Conservation (phyloP, 2,113 vertebrate species). For the Hippocampus barbouri region DNA sequence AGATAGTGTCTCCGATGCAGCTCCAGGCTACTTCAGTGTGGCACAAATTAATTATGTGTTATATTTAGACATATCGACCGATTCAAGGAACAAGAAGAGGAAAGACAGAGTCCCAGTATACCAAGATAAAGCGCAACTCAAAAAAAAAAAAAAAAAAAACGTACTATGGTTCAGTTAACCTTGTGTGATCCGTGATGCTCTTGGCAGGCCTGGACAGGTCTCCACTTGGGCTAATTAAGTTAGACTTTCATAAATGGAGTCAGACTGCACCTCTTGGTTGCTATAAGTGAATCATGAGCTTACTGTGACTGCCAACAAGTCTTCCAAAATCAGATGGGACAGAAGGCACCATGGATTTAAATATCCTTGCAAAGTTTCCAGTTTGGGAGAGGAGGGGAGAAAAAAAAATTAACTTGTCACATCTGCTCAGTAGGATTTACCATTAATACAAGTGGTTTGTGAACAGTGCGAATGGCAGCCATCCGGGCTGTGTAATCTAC, state of each 20-base stretch:
- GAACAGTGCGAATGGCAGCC: conserved; percentile 84
- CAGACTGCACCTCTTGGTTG: conserved; percentile 82
- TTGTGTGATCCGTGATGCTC: conserved; percentile 38
- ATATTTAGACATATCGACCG: conserved; percentile 64
- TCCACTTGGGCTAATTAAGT: conserved; percentile 83
- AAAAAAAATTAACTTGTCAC: conserved; percentile 92
- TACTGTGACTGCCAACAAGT: conserved; percentile 84
- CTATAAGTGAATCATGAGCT: conserved; percentile 75
- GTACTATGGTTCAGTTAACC: conserved; percentile 47
- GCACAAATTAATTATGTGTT: conserved; percentile 64
- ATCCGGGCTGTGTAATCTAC: conserved; percentile 66
- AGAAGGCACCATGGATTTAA: conserved; percentile 85
- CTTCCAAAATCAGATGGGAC: conserved; percentile 80
- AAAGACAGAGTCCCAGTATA: conserved; percentile 40
- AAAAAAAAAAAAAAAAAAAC: conserved; percentile 27
- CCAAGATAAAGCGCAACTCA: conserved; percentile 37
- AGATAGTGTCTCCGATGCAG: conserved; percentile 52
- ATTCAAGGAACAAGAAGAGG: conserved; percentile 49
- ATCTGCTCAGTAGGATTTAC: conserved; percentile 90
- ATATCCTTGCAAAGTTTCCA: conserved; percentile 86
- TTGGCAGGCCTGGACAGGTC: conserved; percentile 46
- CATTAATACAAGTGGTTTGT: conserved; percentile 87
- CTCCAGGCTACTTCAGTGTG: conserved; percentile 49
- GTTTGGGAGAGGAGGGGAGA: conserved; percentile 70
- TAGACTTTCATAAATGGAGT: conserved; percentile 76